phyloP scores from a whole-genome alignment of 2,888 invertebrate species.

The Melanargia galathea region DNA sequence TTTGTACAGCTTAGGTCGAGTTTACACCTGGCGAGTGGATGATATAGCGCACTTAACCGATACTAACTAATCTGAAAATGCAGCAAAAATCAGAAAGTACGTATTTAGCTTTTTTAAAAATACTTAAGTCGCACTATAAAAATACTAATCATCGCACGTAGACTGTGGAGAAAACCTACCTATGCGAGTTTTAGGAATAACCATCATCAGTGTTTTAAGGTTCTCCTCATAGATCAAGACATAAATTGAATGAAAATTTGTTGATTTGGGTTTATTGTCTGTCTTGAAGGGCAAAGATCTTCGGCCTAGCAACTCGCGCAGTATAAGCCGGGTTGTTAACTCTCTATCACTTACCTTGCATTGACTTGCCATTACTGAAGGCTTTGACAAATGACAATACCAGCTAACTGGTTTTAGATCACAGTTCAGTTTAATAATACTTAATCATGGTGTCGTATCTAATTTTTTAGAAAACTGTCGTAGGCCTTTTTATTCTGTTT shows the following conservation, averaged over 20 bases:
- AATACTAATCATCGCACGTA: too few relatives aligned
- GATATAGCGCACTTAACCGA: neutral
- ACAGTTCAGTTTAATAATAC: constrained; percentile 13
- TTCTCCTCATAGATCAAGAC: too few relatives aligned
- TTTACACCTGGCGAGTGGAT: neutral
- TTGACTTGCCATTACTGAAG: neutral
- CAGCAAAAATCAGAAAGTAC: too few relatives aligned
- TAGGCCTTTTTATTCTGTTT: neutral
- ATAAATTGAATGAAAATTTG: too few relatives aligned
- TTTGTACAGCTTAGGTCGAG: constrained; percentile 14
- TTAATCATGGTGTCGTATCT: constrained; percentile 6
- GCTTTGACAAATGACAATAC: constrained; percentile 20
- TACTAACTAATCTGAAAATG: too few relatives aligned
- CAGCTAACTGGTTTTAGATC: constrained; percentile 18
- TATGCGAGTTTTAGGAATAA: too few relatives aligned
- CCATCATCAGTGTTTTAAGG: too few relatives aligned
- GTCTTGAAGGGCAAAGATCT: neutral
- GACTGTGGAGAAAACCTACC: too few relatives aligned
- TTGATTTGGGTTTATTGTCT: neutral
- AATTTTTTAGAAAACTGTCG: constrained; percentile 13
- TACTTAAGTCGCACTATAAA: too few relatives aligned
- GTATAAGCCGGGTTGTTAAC: neutral
- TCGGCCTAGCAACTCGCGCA: neutral
- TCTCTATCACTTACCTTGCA: constrained; percentile 1
- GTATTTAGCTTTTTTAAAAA: too few relatives aligned